Base-by-base conservation (phyloP, 1,140 invertebrate genomes). In the Panagrolaimus sp. region DNA sequence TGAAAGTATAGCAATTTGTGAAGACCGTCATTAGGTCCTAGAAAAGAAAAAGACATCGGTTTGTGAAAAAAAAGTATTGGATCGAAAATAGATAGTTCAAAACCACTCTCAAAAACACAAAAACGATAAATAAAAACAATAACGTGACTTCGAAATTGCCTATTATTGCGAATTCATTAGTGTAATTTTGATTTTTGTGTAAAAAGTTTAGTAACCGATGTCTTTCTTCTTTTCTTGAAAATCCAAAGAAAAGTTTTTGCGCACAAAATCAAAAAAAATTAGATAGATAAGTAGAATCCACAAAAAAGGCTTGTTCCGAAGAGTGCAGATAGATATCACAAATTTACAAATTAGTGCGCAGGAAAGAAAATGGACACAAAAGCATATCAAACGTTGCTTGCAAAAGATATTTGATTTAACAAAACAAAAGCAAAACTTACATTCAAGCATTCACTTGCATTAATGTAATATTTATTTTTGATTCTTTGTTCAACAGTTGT, bases 1-100 rank as follows among this genome's bases (percentile, higher is more conserved):
- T 98, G 87, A 97, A 99, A 67, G 94, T 90, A 83, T 98, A 98
- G 86, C 96, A 98, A 84, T 99, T 98, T 72, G 90, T 92, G 83
- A 99, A 98, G 92, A 98, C 95, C 8, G 91, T 94, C 85, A 96
- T 96, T 85, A 98, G 96, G 85, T 99, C 96, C 81, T 82, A 75
- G 32, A 80, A 80, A 68, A 52, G 32, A 38, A 38, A 17, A 68
- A 52, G 52, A 43, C 45, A 28, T 24, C 14, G 12, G 28, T 46
- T 46, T 14, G 21, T 26, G 47, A 15, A 21, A 58, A 69, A 69
- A 38, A 46, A 65, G 48, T 32, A 79, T 78, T 62, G 17, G 12
- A 62, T 66, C 26, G 21, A 43, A 15, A 15, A 28, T 45, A 26
- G 43, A 63, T n/a, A 15, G 24, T 43, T 28, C 15, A n/a, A 24